A percentile compares a stretch with the other conserved stretches of the same genome.
Evolutionary conservation across 2,797 vertebrate species (phyloP).

Genomic region (Intellagama lesueurii): DNA sequence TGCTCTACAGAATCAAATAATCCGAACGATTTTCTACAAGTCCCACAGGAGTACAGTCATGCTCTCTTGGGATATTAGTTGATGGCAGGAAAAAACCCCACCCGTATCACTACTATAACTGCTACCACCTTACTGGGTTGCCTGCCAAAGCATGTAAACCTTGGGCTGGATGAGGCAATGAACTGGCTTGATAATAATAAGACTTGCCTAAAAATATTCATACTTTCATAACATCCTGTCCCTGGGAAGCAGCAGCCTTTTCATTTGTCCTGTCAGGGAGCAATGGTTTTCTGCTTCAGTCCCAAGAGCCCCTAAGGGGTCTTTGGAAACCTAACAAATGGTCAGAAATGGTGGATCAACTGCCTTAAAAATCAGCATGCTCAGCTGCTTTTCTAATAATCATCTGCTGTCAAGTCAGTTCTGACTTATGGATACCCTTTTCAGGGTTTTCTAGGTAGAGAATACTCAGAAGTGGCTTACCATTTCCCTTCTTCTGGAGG

Average conservation of each 20-base stretch:
- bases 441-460: too few species aligned
- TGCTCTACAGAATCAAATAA: background rate
- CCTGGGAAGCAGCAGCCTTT: background rate
- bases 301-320: background rate
- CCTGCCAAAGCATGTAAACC: background rate
- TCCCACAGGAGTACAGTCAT: background rate
- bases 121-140: background rate
- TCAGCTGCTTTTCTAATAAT: background rate
- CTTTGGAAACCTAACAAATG: background rate
- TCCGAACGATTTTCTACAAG: background rate
- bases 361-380: too few species aligned
- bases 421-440: too few species aligned
- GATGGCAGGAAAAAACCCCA: background rate
- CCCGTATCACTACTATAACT: background rate
- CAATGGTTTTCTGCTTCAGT: background rate
- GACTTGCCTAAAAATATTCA: background rate
- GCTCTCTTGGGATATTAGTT: background rate
- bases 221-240: background rate
- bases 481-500: too few species aligned
- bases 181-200: background rate
- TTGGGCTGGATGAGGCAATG: background rate
- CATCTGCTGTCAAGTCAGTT: too few species aligned
- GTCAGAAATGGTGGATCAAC: background rate
- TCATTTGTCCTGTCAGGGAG: background rate
- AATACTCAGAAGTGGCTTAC: too few species aligned